Conservation (phyloP, 2,113 vertebrate genomes). For the Aepyceros melampus region DNA sequence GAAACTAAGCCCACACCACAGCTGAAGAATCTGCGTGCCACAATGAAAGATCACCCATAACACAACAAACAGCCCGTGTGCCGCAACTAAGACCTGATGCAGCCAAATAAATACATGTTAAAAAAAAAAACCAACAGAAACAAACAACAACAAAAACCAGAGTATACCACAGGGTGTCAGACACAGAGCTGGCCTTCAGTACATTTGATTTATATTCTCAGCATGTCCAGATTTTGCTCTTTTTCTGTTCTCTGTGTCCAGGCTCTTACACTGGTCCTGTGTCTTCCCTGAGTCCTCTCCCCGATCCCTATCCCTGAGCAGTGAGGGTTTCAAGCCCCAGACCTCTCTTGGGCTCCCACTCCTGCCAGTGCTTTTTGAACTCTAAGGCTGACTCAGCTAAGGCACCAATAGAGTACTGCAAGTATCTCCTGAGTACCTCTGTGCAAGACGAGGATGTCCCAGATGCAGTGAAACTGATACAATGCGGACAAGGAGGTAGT, state of each 20-base stretch:
- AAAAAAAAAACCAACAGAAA: not conserved
- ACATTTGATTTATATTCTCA: not conserved
- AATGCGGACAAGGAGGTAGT: not conserved
- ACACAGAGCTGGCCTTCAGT: not conserved
- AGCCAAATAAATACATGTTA: no score
- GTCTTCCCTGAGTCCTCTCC: not conserved
- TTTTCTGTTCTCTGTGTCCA: not conserved
- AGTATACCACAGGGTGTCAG: not conserved
- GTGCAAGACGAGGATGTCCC: not conserved
- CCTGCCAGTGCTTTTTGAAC: not conserved
- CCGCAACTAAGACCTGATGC: not conserved
- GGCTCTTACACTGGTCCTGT: not conserved
- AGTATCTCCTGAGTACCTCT: not conserved
- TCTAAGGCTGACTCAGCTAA: not conserved
- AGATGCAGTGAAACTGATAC: not conserved
- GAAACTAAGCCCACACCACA: not conserved
- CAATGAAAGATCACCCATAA: not conserved
- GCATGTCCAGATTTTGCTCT: not conserved
- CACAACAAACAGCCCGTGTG: rapidly evolving
- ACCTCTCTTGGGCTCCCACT: not conserved
- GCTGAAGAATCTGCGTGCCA: rapidly evolving
- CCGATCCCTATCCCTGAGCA: not conserved
- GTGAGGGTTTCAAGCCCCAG: not conserved
- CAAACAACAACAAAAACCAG: not conserved
- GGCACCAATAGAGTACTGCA: not conserved